These are phyloP conservation scores for Listrodromus nycthemerus DNA, from an alignment of 2,888 invertebrate genomes.

Conservation along the genomic window DNA sequence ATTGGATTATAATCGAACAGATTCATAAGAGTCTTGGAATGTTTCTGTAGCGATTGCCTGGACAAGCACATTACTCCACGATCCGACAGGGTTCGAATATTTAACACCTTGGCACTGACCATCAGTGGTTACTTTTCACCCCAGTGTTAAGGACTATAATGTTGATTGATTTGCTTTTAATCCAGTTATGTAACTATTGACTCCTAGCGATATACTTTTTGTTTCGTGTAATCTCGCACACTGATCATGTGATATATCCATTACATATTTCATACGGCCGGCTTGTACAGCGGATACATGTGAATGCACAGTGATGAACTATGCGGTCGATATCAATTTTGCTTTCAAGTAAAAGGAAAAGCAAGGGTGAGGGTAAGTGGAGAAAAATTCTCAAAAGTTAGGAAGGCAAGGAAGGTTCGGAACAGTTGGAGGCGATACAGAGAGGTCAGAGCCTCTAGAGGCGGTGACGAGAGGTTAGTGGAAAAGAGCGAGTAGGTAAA, in stretches of 20 bases:
- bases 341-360: too few relatives aligned
- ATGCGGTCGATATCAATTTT: constrained; percentile 31
- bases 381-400: too few relatives aligned
- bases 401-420: too few relatives aligned
- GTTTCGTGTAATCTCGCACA: constrained; percentile 37
- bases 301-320: constrained; percentile 33
- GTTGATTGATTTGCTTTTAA: not conserved
- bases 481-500: too few relatives aligned
- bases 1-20: constrained; percentile 1
- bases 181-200: not conserved
- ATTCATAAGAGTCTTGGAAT: constrained; percentile 9
- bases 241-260: constrained; percentile 24
- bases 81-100: constrained; percentile 20
- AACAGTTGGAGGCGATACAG: too few relatives aligned
- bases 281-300: constrained; percentile 28
- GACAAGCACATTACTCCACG: constrained; percentile 29
- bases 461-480: too few relatives aligned
- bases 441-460: too few relatives aligned
- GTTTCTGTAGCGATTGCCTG: constrained; percentile 6
- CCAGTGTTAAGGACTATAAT: constrained; percentile 5
- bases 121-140: not conserved
- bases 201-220: constrained; percentile 4
- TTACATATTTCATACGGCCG: constrained; percentile 21
- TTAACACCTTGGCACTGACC: constrained; percentile 12
- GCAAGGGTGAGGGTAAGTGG: too few relatives aligned